These are phyloP conservation scores for Koerneria pararmatus DNA, from an alignment of 2,888 invertebrate genomes.

Conservation along the genomic window DNA sequence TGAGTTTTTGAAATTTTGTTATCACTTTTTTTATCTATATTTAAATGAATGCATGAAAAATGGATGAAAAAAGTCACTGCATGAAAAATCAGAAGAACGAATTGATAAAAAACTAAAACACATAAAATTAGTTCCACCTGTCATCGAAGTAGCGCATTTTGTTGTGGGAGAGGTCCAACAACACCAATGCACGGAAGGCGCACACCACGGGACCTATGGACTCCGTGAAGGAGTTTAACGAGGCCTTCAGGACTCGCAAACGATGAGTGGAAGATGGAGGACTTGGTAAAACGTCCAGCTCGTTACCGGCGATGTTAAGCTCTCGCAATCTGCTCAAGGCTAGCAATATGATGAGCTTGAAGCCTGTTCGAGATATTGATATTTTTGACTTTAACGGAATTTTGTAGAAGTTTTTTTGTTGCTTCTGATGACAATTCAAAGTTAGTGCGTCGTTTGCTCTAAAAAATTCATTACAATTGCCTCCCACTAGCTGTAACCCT, in stretches of 20 bases:
- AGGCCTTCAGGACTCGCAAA: slow-evolving; percentile 12
- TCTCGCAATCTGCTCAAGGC: slow-evolving; percentile 59
- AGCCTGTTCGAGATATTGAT: too few species aligned
- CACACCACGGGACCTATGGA: slow-evolving; percentile 19
- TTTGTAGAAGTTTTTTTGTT: not conserved
- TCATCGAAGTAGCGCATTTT: slow-evolving; percentile 61
- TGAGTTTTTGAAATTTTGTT: too few species aligned
- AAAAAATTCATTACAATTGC: too few species aligned
- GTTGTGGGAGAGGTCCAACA: slow-evolving; percentile 62
- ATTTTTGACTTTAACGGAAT: not conserved
- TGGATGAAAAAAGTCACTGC: too few species aligned
- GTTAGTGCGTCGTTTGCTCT: too few species aligned
- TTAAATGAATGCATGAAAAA: too few species aligned
- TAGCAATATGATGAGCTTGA: too few species aligned
- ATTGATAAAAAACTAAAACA: too few species aligned
- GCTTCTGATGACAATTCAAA: slow-evolving; percentile 17
- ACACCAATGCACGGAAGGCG: slow-evolving; percentile 23
- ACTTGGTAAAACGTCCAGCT: slow-evolving; percentile 60
- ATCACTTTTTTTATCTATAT: too few species aligned
- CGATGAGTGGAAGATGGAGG: slow-evolving; percentile 32
- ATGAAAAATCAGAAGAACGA: too few species aligned
- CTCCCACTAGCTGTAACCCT: too few species aligned
- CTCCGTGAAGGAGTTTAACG: slow-evolving; percentile 21
- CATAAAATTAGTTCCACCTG: slow-evolving; percentile 49
- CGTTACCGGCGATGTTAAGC: slow-evolving; percentile 58